Percentiles rank a stretch among this genome's conserved stretches.
phyloP scores from a whole-genome alignment of 1,140 invertebrate genomes.

The Cardiocondyla obscurior region DNA sequence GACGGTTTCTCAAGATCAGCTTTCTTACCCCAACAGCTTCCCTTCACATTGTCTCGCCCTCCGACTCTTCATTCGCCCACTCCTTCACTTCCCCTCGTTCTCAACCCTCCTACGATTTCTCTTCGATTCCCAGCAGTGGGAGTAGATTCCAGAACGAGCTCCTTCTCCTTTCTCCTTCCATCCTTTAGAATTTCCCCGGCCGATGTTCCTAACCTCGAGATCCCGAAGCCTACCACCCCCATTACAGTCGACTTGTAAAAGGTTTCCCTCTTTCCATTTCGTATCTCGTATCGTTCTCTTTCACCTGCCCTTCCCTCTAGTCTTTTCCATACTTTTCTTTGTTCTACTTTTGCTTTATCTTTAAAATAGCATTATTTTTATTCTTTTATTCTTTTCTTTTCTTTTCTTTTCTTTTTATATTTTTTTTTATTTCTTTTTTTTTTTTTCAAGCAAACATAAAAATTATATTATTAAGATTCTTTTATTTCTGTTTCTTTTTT shows the following conservation, averaged over 20 bases:
- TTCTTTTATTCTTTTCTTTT: not conserved
- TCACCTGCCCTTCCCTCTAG: not conserved
- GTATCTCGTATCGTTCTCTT: not conserved
- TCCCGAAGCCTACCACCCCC: constrained; percentile 69
- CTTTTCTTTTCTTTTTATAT: not conserved
- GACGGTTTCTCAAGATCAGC: not conserved
- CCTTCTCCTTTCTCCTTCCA: constrained; percentile 10
- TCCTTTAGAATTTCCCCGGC: constrained; percentile 33
- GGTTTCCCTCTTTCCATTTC: constrained; percentile 56
- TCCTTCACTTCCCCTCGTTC: not conserved
- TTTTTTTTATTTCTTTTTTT: not conserved
- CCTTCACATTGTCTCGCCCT: constrained; percentile 1
- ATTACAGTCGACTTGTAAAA: constrained; percentile 65
- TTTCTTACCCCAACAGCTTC: not conserved
- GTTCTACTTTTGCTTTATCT: not conserved
- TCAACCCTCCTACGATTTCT: constrained; percentile 5
- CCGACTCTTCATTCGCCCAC: not conserved
- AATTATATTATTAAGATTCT: not conserved
- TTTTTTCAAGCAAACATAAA: not conserved
- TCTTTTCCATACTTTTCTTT: not conserved
- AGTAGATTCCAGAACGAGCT: not conserved
- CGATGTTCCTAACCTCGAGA: constrained; percentile 66
- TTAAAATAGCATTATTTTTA: not conserved
- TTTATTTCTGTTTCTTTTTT: not conserved
- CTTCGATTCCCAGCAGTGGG: not conserved